Conservation (phyloP, 2,797 vertebrate genomes). For the Xenops minutus region DNA sequence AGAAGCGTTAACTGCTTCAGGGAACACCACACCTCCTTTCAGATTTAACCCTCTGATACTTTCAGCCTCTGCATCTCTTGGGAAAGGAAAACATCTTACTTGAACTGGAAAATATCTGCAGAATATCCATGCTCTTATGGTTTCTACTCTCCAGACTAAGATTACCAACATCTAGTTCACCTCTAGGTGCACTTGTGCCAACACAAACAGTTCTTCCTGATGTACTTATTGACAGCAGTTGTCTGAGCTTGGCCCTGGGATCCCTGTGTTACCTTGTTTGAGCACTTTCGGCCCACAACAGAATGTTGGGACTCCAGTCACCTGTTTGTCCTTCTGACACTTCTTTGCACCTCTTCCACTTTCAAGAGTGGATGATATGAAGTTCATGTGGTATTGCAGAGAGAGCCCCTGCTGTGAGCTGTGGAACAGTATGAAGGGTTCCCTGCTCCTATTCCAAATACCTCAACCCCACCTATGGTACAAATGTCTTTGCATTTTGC, state of each 20-base stretch:
- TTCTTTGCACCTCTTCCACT: neutral
- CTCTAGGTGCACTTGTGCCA: neutral
- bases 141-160: neutral
- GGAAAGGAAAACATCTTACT: neutral
- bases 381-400: neutral
- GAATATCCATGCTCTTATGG: neutral
- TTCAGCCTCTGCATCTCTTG: neutral
- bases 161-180: neutral
- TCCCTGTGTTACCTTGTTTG: rapidly evolving
- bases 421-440: neutral
- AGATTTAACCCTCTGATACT: neutral
- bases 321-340: neutral
- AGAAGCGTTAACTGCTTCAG: neutral
- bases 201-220: neutral
- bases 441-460: neutral
- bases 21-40: neutral
- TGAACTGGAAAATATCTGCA: neutral
- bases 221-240: neutral
- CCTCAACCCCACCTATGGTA: neutral
- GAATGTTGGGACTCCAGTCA: neutral
- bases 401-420: neutral
- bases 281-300: neutral
- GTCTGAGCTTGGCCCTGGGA: neutral
- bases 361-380: neutral
- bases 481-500: neutral